Conservation (phyloP, 2,888 invertebrate genomes). For the Dioctria rufipes region DNA sequence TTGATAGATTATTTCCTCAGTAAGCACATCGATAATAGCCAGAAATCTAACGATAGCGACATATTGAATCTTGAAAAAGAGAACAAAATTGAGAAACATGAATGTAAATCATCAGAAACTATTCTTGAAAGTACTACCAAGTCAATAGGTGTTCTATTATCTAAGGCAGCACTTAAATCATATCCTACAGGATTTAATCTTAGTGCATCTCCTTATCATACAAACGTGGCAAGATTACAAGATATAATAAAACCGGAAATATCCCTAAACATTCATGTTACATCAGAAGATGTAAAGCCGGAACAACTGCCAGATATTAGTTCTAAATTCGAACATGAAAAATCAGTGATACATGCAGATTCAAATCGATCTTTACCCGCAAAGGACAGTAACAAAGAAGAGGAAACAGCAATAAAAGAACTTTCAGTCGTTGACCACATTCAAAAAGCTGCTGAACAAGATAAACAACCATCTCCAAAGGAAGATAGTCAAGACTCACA, state of each 20-base stretch:
- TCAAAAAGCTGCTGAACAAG: slow-evolving; percentile 1
- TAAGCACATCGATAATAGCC: no score
- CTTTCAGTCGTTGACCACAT: neutral
- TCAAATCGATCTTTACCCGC: neutral
- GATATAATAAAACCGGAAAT: no score
- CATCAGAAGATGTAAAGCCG: neutral
- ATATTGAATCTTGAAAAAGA: no score
- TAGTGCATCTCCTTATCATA: neutral
- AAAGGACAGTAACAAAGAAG: neutral
- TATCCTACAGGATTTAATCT: slow-evolving; percentile 12
- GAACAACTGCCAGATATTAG: neutral
- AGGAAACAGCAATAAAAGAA: neutral
- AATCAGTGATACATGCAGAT: slow-evolving; percentile 9
- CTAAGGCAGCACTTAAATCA: slow-evolving; percentile 48
- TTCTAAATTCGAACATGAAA: neutral
- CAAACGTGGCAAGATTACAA: no score
- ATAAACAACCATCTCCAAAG: slow-evolving; percentile 24
- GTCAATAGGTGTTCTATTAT: neutral
- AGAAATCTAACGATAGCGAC: no score
- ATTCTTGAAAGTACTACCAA: neutral
- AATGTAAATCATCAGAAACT: neutral
- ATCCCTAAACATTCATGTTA: neutral
- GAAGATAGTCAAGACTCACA: slow-evolving; percentile 19
- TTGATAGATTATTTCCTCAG: no score
- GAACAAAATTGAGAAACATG: no score